Conservation (phyloP, 2,113 vertebrate genomes). For the Muscicapa adusta region DNA sequence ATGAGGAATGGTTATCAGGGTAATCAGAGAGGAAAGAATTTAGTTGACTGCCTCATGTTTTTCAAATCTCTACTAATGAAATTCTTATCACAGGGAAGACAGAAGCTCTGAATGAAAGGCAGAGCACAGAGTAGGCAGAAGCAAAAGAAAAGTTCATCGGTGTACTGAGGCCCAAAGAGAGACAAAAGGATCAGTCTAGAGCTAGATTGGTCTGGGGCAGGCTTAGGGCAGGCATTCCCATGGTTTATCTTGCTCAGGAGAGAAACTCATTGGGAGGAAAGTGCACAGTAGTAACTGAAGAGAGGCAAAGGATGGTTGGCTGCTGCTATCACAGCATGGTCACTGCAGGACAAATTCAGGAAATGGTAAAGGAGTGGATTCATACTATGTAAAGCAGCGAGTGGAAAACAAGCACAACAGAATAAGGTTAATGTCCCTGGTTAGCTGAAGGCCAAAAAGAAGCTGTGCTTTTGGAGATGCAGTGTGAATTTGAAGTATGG, state of each 20-base stretch:
- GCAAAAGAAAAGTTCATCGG: neutral
- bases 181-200: neutral
- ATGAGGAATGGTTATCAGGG: neutral
- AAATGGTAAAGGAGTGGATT: neutral
- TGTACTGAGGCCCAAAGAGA: neutral
- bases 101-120: neutral
- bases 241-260: neutral
- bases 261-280: neutral
- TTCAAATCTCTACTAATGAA: neutral
- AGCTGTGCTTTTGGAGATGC: neutral
- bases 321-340: neutral
- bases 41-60: neutral
- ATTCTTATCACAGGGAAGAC: neutral
- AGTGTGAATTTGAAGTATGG: neutral
- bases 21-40: neutral
- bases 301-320: too few species aligned
- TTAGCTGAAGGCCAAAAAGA: neutral
- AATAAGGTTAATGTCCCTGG: neutral
- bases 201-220: neutral
- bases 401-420: neutral
- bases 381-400: neutral
- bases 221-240: neutral
- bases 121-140: neutral
- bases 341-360: neutral
- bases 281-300: fast-evolving